These are phyloP conservation scores for Helleia helle DNA, from an alignment of 2,888 invertebrate species.

Conservation along the genomic window DNA sequence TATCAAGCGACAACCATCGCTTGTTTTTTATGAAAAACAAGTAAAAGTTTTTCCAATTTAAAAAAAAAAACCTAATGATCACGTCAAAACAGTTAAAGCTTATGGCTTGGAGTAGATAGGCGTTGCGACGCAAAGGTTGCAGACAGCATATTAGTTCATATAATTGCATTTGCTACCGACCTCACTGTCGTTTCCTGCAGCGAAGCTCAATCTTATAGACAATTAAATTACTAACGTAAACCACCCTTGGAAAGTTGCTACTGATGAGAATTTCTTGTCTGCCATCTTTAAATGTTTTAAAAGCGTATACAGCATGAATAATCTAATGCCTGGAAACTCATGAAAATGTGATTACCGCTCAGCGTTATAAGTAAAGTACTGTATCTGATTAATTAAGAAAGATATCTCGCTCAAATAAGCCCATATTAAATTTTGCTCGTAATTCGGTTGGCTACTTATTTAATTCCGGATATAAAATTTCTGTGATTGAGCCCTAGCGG, in stretches of 20 bases:
- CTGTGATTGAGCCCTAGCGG: conserved; percentile 74
- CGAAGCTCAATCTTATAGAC: conserved; percentile 58
- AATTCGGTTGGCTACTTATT: conserved; percentile 71
- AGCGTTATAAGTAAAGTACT: conserved; percentile 27
- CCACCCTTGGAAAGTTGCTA: conserved; percentile 59
- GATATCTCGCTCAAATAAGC: conserved; percentile 56
- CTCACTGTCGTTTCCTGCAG: conserved; percentile 61
- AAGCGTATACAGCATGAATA: conserved; percentile 4
- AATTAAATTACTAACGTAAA: conserved; percentile 67
- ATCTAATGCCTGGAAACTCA: background rate
- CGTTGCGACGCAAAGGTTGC: conserved; percentile 41
- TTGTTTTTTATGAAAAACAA: no score
- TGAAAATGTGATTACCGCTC: conserved; percentile 14
- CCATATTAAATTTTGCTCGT: conserved; percentile 65
- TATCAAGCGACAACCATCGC: no score
- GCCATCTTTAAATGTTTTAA: conserved; percentile 32
- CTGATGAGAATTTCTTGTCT: conserved; percentile 62
- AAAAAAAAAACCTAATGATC: no score
- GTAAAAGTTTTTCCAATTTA: no score
- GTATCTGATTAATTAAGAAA: conserved; percentile 54
- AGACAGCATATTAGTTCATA: conserved; percentile 66
- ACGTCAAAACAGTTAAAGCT: conserved; percentile 51
- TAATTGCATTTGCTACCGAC: conserved; percentile 71
- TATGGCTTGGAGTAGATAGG: conserved; percentile 38
- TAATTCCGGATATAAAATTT: conserved; percentile 76